Base-by-base conservation (phyloP, 2,888 invertebrate genomes). In the Marasmarcha lunaedactyla region DNA sequence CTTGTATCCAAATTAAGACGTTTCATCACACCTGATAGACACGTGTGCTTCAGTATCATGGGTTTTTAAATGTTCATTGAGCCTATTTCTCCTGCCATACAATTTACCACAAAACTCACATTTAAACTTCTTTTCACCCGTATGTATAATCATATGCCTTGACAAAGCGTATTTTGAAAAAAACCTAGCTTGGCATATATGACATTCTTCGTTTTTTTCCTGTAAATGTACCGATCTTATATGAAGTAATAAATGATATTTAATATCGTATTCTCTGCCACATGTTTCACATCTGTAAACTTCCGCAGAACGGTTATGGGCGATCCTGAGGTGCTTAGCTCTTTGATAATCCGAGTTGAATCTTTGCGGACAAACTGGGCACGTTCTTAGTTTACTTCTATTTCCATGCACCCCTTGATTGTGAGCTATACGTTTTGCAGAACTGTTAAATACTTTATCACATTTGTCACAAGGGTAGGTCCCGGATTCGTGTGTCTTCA, bases 141-240 rank as follows among this genome's bases (percentile, higher is more conserved):
- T 79, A 40, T 86, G 86, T 10, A 73, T 72, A 2, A 77, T 50
- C 79, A 84, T 83, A 33, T 86, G 86, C 10, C 81, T 67, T 0
- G 76, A 71, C 1, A 86, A 57, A 38, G 71, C 59, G 36, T 69
- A 64, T 41, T 71, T 77, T 0, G 71, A 65, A 44, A 74, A 76
- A 45, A 78, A 79, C 39, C 71, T 56, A 0, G 69, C 60, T 40
- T 61, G 60, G 38, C 79, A 79, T 1, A 71, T 44, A 0, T 46
- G 44, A 43, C 79, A 78, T 38, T 72, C 71, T 1, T 70, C 59
- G 42, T 76, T 77, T 15, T 67, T 54, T 39, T 78, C 79, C 44
- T 73, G 73, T 38, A 73, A 49, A 35, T 78, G 79, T 0, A 77
- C 74, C 0, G 69, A 68, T 36, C 74, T 49, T 9, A 70, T 65